A percentile compares a stretch with the other conserved stretches of the same genome.
Conservation (phyloP, 2,888 invertebrate genomes). For the Pseudeuparius sepicola region DNA sequence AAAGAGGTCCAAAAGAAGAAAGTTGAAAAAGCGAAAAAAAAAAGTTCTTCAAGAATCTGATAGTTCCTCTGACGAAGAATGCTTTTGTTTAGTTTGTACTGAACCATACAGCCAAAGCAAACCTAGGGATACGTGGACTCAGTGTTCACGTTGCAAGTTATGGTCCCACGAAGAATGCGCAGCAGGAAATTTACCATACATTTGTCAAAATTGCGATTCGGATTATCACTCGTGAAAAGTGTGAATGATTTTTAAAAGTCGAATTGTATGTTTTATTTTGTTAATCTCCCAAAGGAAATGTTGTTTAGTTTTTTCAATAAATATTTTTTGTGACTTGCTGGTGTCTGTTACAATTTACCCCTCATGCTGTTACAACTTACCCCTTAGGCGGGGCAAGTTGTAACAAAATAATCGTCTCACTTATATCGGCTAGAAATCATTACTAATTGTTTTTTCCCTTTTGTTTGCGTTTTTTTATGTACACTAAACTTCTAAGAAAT, state of each 20-base stretch:
- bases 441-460: too few relatives aligned
- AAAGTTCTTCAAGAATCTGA: neutral
- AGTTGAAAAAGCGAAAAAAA: constrained; percentile 5
- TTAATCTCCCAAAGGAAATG: neutral
- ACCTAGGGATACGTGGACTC: constrained; percentile 8
- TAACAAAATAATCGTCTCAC: too few relatives aligned
- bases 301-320: neutral
- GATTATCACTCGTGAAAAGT: constrained; percentile 5
- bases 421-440: too few relatives aligned
- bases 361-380: constrained; percentile 2
- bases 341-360: constrained; percentile 1
- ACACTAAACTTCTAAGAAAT: too few relatives aligned
- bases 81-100: constrained; percentile 8
- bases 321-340: neutral
- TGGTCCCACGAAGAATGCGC: constrained; percentile 8
- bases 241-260: too few relatives aligned
- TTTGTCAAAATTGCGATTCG: constrained; percentile 6
- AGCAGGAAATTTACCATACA: constrained; percentile 8
- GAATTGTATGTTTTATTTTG: too few relatives aligned
- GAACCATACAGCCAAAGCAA: constrained; percentile 4
- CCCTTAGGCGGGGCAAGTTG: neutral
- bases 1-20: constrained; percentile 3
- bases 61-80: neutral
- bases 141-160: constrained; percentile 4
- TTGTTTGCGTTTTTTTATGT: too few relatives aligned